Evolutionary conservation across 2,113 vertebrate genomes (phyloP).

Genomic region (Oreocharis arfaki): DNA sequence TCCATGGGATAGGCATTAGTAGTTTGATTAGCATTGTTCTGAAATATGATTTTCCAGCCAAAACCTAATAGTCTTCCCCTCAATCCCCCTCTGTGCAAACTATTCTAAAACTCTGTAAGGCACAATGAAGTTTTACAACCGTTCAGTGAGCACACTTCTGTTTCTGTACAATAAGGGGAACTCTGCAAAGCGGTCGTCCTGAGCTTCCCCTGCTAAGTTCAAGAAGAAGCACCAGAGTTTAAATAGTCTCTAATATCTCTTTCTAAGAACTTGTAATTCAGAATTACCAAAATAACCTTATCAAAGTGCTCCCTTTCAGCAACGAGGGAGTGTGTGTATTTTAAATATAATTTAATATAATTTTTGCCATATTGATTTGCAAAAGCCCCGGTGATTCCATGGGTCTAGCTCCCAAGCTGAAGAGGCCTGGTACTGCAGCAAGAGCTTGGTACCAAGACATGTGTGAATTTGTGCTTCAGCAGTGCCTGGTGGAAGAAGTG

Average conservation of each 20-base stretch:
- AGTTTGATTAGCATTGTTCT: constrained; percentile 54
- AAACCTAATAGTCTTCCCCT: constrained; percentile 5
- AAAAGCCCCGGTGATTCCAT: not conserved
- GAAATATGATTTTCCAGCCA: not conserved
- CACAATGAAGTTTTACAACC: not conserved
- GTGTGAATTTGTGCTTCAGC: not conserved
- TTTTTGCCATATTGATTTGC: not conserved
- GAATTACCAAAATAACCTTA: not conserved
- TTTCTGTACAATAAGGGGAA: not conserved
- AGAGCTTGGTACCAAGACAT: not conserved
- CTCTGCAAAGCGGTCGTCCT: no score
- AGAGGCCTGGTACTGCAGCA: not conserved
- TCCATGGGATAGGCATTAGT: not conserved
- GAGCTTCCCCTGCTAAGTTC: no score
- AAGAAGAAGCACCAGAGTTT: not conserved
- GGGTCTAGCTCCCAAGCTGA: not conserved
- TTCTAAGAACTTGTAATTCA: not conserved
- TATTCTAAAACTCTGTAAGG: not conserved
- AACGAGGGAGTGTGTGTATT: not conserved
- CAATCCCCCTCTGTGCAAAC: not conserved
- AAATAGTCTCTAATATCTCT: not conserved
- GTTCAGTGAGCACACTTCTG: not conserved
- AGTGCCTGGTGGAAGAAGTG: not conserved
- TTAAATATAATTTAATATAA: no score
- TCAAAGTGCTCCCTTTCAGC: not conserved